A percentile compares a stretch with the other conserved stretches of the same genome.
Conservation (phyloP, 2,888 invertebrate species). For the Lacanobia oleracea region DNA sequence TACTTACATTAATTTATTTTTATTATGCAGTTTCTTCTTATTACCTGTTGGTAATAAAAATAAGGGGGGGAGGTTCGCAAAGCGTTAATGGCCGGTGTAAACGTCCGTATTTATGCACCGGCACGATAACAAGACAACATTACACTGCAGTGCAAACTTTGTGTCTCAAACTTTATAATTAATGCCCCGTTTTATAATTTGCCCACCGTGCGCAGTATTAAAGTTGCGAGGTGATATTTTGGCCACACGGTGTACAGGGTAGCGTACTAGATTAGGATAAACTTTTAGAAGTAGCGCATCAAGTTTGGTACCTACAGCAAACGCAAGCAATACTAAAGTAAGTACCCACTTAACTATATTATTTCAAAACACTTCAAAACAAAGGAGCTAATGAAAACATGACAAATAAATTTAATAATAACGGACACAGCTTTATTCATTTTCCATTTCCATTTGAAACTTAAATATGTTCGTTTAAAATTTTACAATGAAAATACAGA, state of each 20-base stretch:
- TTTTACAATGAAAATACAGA: conserved; percentile 4
- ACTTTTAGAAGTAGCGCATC: conserved; percentile 52
- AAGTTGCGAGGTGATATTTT: conserved; percentile 77
- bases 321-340: conserved; percentile 23
- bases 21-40: conserved; percentile 71
- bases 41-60: conserved; percentile 73
- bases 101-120: conserved; percentile 80
- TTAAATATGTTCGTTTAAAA: background rate
- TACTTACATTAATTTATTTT: conserved; percentile 65
- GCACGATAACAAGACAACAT: conserved; percentile 82
- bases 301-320: conserved; percentile 10
- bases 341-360: background rate
- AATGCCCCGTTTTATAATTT: conserved; percentile 83
- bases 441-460: conserved; percentile 8
- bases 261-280: conserved; percentile 59
- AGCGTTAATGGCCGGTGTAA: conserved; percentile 76
- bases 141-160: conserved; percentile 80
- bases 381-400: conserved; percentile 12
- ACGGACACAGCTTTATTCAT: background rate
- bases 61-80: conserved; percentile 70
- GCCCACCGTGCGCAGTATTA: conserved; percentile 76
- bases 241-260: conserved; percentile 67
- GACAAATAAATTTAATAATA: conserved; percentile 2
- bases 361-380: conserved; percentile 1
- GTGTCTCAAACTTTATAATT: conserved; percentile 82